Base-by-base conservation (phyloP, 2,113 vertebrate species). In the Eublepharis macularius region DNA sequence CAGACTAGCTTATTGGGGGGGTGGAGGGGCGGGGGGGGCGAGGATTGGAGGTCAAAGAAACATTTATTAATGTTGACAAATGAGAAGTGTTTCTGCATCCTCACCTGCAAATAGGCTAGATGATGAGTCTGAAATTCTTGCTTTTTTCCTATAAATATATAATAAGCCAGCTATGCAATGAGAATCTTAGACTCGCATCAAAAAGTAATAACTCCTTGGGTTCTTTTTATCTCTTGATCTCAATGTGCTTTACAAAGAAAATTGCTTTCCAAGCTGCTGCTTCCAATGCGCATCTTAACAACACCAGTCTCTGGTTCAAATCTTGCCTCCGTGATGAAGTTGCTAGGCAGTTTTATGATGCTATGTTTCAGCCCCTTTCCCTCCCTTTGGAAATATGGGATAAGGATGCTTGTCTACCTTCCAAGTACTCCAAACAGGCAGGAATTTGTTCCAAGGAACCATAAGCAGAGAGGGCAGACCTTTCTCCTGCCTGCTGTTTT, bases 161-260 rank as follows among this genome's bases (percentile, higher is more conserved):
- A 45, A 3, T 16, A 68, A 11, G 49, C 16, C 29, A 70, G 45
- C 14, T 5, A 5, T 12, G 75, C 72, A 19, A 60, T 41, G 51
- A 81, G 65, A 6, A 0, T 0, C 0, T 82, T 24, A 6, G 6
- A 0, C 45, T 84, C 3, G 4, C 0, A 0, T 45, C 51, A 76
- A 45, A 84, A 66, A 66, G 29, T 66, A 47, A 80, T n/a, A 65
- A 45, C 29, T n/a, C 16, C 11, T 32, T 41, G 34, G 11, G 13
- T 17, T 17, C 39, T 21, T 68, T 65, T 68, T 12, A 24, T 80
- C 60, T 32, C 54, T 79, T 32, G 45, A n/a, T 80, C 32, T n/a
- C 29, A n/a, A 80, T 21, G 8, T 10, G 39, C 60, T 47, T 80
- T 11, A 10, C 32, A 8, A 65, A 19, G 77, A 45, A 43, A 10